Base-by-base conservation (phyloP, 2,888 invertebrate species). In the Napeogenes sylphis region DNA sequence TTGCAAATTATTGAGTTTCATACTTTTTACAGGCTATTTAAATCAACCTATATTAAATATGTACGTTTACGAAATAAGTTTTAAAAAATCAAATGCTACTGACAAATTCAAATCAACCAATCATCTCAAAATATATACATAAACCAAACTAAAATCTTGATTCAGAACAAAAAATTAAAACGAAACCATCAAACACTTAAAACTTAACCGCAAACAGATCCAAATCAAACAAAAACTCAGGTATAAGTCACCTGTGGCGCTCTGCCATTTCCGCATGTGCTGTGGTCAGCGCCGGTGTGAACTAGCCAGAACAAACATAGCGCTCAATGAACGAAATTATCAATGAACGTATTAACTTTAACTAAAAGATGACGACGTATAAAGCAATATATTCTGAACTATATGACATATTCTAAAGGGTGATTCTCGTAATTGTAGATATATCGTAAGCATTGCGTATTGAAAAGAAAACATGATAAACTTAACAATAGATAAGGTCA, bases 191-290 rank as follows among this genome's bases (percentile, higher is more conserved):
- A 73, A 75, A 72, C 73, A 73, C 73, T 74, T 67, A 63, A 75
- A 74, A 72, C 68, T 65, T 66, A 68, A 71, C 72, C 73, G 70
- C 74, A 71, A 73, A 78, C 74, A 74, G 70, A 81, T 78, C 81
- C 79, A 76, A 75, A 75, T 82, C 73, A 81, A 72, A 80, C 69
- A 83, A 83, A 76, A 74, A 70, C 68, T 72, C 84, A 87, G 85
- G 85, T 85, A 85, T 71, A 74, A 70, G 70, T 80, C 85, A 88
- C 86, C 87, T 88, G 87, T 86, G 87, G 88, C 88, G 88, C 88
- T 87, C 45, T 78, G 75, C 71, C 70, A 65, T 65, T 62, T 67
- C 73, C 75, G 74, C 77, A 79, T 35, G 35, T 79, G 73, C 73
- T 77, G 68, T 75, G 72, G 70, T 71, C 78, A 86, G 74, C 79